These are phyloP conservation scores for Endomychus coccineus DNA, from an alignment of 2,888 invertebrate species.

Conservation along the genomic window DNA sequence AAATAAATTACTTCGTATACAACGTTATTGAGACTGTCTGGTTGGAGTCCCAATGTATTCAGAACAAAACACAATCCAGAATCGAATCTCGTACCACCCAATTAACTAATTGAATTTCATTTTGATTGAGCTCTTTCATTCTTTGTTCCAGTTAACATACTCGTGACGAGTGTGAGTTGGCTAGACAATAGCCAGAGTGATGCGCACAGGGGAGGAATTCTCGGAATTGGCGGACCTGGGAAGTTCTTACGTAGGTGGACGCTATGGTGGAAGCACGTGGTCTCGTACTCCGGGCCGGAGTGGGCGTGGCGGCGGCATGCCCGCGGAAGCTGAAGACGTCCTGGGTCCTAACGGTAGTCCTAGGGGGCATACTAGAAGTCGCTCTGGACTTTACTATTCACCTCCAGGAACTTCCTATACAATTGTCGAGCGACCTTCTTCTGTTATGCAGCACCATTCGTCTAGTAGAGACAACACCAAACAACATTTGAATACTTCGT, in stretches of 20 bases:
- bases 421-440: conserved; percentile 74
- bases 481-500: conserved; percentile 46
- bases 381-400: conserved; percentile 73
- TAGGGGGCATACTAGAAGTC: conserved; percentile 43
- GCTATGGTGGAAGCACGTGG: conserved; percentile 22
- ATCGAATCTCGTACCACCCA: too few species aligned
- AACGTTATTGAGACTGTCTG: too few species aligned
- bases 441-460: conserved; percentile 53
- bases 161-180: conserved; percentile 40
- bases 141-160: conserved; percentile 35
- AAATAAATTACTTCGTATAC: too few species aligned
- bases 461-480: conserved; percentile 31
- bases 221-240: conserved; percentile 45
- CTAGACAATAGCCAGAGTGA: conserved; percentile 34
- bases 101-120: too few species aligned
- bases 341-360: conserved; percentile 48
- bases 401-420: conserved; percentile 86
- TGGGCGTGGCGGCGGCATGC: conserved; percentile 46
- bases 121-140: too few species aligned
- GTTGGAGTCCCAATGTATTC: too few species aligned
- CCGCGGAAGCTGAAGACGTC: conserved; percentile 52
- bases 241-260: conserved; percentile 35
- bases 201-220: conserved; percentile 42
- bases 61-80: too few species aligned
- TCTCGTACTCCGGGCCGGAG: conserved; percentile 45